phyloP scores from a whole-genome alignment of 2,797 vertebrate species.

The Tangara arthus region DNA sequence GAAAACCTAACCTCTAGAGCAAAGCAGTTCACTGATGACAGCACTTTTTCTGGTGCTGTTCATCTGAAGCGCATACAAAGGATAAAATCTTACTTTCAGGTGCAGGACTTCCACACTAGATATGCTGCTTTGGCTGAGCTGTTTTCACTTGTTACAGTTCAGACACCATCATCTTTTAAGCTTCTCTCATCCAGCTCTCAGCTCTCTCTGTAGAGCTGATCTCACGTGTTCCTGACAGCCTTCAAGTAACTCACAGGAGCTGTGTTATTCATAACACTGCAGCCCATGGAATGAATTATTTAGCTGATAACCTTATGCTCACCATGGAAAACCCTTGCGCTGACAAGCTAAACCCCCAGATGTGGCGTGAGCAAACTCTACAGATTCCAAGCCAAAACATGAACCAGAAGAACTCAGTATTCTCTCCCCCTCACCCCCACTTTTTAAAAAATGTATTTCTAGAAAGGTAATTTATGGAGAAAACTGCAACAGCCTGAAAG shows the following conservation, averaged over 20 bases:
- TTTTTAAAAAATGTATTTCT: neutral
- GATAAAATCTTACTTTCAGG: slow-evolving; percentile 20
- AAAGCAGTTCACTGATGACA: slow-evolving; percentile 35
- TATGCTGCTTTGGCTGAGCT: neutral
- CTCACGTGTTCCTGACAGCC: neutral
- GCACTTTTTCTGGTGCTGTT: slow-evolving; percentile 24
- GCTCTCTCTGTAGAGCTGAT: neutral
- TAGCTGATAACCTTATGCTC: neutral
- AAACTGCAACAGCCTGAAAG: neutral
- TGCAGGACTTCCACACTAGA: neutral
- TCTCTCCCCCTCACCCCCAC: neutral
- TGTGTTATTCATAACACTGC: neutral
- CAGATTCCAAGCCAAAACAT: neutral
- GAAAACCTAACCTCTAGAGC: slow-evolving; percentile 42
- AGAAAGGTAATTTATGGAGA: neutral
- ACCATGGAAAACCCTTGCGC: neutral
- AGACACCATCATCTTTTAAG: neutral
- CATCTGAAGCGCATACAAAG: neutral
- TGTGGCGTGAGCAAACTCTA: neutral
- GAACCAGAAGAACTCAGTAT: neutral
- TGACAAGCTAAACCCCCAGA: neutral
- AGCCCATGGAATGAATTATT: neutral
- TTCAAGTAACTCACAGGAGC: neutral
- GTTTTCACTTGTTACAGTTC: neutral
- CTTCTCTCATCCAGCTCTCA: neutral